These are phyloP conservation scores for Bryconaethiops microstoma DNA, from an alignment of 2,797 vertebrate genomes.

Conservation along the genomic window DNA sequence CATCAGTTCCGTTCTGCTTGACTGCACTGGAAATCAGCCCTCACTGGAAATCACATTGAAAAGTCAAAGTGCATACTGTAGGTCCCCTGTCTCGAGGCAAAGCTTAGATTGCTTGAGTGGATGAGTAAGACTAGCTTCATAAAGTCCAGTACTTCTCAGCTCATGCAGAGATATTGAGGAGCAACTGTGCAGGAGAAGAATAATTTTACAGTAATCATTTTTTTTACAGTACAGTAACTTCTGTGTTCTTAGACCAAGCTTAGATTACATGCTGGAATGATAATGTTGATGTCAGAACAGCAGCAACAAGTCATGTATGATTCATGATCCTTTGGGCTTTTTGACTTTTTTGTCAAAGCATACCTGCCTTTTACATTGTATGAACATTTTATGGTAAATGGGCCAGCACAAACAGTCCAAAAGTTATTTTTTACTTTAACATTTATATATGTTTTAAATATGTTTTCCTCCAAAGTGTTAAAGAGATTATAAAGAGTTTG, in stretches of 20 bases:
- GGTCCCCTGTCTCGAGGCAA: slow-evolving; percentile 54
- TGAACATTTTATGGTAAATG: too few relatives aligned
- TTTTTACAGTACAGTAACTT: neutral
- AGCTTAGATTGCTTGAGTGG: slow-evolving; percentile 62
- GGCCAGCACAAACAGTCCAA: too few relatives aligned
- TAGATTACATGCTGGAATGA: neutral
- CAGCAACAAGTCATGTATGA: too few relatives aligned
- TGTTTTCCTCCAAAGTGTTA: too few relatives aligned
- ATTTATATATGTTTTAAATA: too few relatives aligned
- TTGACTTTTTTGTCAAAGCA: too few relatives aligned
- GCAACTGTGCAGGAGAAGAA: slow-evolving; percentile 1
- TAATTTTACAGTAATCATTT: slow-evolving; percentile 7
- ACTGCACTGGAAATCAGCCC: too few relatives aligned
- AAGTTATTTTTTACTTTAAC: too few relatives aligned
- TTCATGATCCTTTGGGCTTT: too few relatives aligned
- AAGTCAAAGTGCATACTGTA: neutral
- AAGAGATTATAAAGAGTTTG: too few relatives aligned
- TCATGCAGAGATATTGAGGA: neutral
- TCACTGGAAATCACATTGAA: slow-evolving; percentile 7
- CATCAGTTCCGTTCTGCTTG: neutral
- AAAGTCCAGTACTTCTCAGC: slow-evolving; percentile 46
- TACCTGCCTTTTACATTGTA: too few relatives aligned
- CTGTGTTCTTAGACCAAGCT: neutral
- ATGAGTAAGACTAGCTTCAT: slow-evolving; percentile 59
- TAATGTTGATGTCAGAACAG: too few relatives aligned